Conservation (phyloP, 2,113 vertebrate species). For the Platichthys flesus region DNA sequence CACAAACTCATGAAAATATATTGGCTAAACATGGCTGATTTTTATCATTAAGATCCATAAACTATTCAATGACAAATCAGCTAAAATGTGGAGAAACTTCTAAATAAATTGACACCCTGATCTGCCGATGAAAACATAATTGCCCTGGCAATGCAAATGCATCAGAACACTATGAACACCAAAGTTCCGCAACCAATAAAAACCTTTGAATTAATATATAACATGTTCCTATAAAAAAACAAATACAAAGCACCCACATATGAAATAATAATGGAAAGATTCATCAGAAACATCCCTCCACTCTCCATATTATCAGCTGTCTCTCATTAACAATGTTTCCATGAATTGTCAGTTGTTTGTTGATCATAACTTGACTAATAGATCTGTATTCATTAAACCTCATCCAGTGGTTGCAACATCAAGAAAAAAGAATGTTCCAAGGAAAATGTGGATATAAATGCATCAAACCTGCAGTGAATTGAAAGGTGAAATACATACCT, state of each 20-base stretch:
- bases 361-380: slow-evolving; percentile 19
- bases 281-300: neutral
- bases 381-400: neutral
- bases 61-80: too few species aligned
- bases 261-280: neutral
- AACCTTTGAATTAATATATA: neutral
- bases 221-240: neutral
- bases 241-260: neutral
- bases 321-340: slow-evolving; percentile 1
- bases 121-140: too few species aligned
- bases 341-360: slow-evolving; percentile 5
- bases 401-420: neutral
- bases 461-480: neutral
- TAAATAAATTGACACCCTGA: too few species aligned
- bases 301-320: slow-evolving; percentile 11
- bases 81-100: too few species aligned
- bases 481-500: too few species aligned
- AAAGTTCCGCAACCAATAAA: neutral
- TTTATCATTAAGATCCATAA: too few species aligned
- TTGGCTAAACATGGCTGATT: too few species aligned
- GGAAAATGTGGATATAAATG: neutral
- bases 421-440: neutral
- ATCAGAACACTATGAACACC: too few species aligned
- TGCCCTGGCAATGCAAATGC: neutral
- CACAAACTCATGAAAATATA: too few species aligned